Base-by-base conservation (phyloP, 2,113 vertebrate genomes). In the Cranoglanis bouderius region DNA sequence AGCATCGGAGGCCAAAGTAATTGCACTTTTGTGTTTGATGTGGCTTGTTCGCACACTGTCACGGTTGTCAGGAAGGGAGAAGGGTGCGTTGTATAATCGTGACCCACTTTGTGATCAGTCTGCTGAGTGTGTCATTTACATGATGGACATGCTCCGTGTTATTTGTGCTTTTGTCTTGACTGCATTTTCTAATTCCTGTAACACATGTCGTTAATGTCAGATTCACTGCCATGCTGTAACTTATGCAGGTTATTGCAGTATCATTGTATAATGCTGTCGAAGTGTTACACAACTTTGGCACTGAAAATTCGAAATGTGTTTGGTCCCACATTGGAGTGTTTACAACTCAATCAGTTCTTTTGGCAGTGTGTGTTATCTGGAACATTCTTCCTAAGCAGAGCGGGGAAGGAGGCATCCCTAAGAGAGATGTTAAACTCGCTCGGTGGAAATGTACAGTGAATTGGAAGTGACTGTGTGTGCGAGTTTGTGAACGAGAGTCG, bases 1-100 rank as follows among this genome's bases (percentile, higher is more conserved):
- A 94, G 93, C 91, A 91, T 90, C 91, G 86, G 90, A 93, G 92
- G 91, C 90, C 93, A 91, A 84, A 92, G 93, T 95, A 95, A 94
- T 95, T 94, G 93, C 90, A 90, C 92, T 93, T 94, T 93, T 90
- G 84, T 89, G 88, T 94, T 92, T 92, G 92, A 85, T 70, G 90
- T 92, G 93, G 88, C 49, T 82, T 88, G 88, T 40, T 80, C 72
- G 24, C 83, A 43, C 49, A 65, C 70, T 19, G 88, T 87, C 89
- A 90, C 32, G 43, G 18, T 82, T 90, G 88, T 65, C 83, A 57
- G 67, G 51, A 88, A 43, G 67, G 32, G 32, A 67, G 75, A 82
- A 65, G 49, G 67, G 43, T 24, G 57, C 65, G 32, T 82, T 89
- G 63, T 82, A 53, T 82, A 55, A 46, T 46, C 59, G 18, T 87